phyloP scores from a whole-genome alignment of 2,888 invertebrate genomes.

The Lottia gigantea region DNA sequence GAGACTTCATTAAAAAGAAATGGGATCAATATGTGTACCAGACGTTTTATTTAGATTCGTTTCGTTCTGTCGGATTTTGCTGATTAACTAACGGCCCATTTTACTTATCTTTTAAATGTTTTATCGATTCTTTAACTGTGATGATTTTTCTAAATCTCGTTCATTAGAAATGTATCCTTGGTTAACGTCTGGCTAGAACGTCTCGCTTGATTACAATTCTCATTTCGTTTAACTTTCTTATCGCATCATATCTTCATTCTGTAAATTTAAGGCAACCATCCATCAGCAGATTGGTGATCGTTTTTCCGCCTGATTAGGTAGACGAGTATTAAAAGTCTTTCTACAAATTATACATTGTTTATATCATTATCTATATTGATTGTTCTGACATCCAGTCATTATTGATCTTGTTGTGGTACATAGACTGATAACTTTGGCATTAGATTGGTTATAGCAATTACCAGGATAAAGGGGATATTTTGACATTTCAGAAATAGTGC shows the following conservation, averaged over 20 bases:
- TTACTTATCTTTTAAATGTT: slow-evolving; percentile 2
- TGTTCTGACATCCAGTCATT: not conserved
- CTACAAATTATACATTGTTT: not conserved
- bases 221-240: not conserved
- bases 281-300: not conserved
- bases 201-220: slow-evolving; percentile 5
- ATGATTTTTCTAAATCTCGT: not conserved
- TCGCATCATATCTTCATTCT: not conserved
- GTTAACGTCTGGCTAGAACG: not conserved
- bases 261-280: slow-evolving; percentile 1
- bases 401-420: too few species aligned
- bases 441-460: too few species aligned
- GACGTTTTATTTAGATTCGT: slow-evolving; percentile 4
- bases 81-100: not conserved
- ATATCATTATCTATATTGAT: not conserved
- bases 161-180: not conserved
- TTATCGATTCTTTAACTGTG: not conserved
- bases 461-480: too few species aligned
- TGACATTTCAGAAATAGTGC: too few species aligned
- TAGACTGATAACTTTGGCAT: too few species aligned
- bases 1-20: not conserved
- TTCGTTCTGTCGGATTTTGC: not conserved
- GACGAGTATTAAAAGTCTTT: not conserved
- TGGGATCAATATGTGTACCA: not conserved
- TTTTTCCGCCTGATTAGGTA: not conserved